A percentile compares a stretch with the other conserved stretches of the same genome.
phyloP scores from a whole-genome alignment of 2,797 vertebrate species.

The Muscicapa striata region DNA sequence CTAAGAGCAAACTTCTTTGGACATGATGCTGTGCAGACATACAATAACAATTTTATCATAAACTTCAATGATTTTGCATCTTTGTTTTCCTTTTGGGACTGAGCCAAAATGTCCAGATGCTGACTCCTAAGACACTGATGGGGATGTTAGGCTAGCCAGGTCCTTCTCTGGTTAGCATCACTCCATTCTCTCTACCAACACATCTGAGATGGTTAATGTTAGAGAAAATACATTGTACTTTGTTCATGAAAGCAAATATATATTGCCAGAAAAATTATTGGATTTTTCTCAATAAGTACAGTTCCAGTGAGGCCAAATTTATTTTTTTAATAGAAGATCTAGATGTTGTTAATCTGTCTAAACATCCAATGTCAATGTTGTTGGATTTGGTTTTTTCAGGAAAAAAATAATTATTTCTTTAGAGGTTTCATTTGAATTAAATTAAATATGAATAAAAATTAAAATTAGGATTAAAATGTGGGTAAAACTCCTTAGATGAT shows the following conservation, averaged over 20 bases:
- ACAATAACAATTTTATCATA: neutral
- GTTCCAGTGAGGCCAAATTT: neutral
- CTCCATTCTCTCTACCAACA: neutral
- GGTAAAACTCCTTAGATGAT: neutral
- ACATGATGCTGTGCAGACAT: neutral
- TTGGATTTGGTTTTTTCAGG: neutral
- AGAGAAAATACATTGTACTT: neutral
- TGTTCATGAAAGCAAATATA: neutral
- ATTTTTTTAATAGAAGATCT: neutral
- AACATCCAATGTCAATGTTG: neutral
- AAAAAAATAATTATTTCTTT: neutral
- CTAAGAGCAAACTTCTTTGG: neutral
- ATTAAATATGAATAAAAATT: neutral
- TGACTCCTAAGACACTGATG: neutral
- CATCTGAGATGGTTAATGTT: neutral
- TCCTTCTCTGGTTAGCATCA: neutral
- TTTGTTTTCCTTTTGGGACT: neutral
- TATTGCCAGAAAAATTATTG: neutral
- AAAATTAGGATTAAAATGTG: neutral
- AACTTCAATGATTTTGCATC: neutral
- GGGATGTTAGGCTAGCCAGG: neutral
- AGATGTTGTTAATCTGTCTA: neutral
- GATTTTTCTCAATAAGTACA: neutral
- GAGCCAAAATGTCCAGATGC: neutral
- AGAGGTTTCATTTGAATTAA: neutral